These are phyloP conservation scores for Pseudococcus jackbeardsleyi DNA, from an alignment of 2,888 invertebrate species.

Conservation along the genomic window DNA sequence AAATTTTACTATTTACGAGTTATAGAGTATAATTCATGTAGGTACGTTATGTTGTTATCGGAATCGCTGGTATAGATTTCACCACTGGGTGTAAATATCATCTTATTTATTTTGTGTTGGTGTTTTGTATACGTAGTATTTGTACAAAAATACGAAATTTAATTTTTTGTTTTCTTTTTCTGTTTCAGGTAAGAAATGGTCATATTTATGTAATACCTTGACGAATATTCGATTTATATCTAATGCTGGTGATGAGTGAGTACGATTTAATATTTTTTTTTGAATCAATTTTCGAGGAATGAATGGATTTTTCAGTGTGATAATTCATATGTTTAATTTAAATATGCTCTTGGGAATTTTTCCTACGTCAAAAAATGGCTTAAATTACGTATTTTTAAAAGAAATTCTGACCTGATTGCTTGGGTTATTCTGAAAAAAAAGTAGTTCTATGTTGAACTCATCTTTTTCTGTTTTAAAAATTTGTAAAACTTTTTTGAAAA, in stretches of 20 bases:
- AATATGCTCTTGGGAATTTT: no score
- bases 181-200: slow-evolving; percentile 25
- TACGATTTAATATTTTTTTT: background rate
- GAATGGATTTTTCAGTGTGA: background rate
- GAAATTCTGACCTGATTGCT: no score
- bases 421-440: no score
- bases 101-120: slow-evolving; percentile 1
- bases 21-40: no score
- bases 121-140: background rate
- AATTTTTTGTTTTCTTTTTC: slow-evolving; percentile 18
- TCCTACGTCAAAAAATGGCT: no score
- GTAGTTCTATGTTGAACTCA: no score
- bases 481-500: no score
- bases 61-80: background rate
- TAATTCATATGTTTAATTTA: no score
- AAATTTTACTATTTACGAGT: slow-evolving; percentile 29
- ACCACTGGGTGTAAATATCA: background rate
- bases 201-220: background rate
- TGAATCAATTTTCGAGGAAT: background rate
- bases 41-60: background rate
- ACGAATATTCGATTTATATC: background rate
- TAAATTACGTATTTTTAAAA: no score
- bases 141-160: background rate
- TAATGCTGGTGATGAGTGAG: background rate
- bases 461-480: no score